Evolutionary conservation across 2,797 vertebrate species (phyloP).

Genomic region (Manis javanica): DNA sequence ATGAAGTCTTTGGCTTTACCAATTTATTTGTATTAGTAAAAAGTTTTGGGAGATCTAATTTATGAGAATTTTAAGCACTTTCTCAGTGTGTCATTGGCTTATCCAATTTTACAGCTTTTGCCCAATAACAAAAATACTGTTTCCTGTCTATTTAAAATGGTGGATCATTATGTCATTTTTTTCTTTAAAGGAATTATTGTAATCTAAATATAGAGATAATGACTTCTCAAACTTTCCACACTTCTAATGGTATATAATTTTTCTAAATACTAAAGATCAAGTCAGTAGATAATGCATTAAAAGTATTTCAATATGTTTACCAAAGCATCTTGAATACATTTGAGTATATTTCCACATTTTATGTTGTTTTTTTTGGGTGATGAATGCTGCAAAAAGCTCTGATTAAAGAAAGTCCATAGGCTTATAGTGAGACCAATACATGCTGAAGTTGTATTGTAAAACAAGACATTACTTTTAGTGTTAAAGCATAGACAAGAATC

Average conservation of each 20-base stretch:
- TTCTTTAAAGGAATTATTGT: slow-evolving; percentile 38
- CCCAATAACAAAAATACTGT: slow-evolving; percentile 20
- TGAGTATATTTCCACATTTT: slow-evolving; percentile 19
- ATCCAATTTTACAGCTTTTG: slow-evolving; percentile 40
- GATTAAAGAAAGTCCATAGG: not conserved
- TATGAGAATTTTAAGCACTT: slow-evolving; percentile 63
- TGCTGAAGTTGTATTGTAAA: slow-evolving; percentile 35
- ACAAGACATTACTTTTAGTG: slow-evolving; percentile 9
- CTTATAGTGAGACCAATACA: not conserved
- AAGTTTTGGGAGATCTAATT: slow-evolving; percentile 66
- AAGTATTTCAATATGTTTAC: slow-evolving; percentile 22
- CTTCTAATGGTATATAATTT: slow-evolving; percentile 1
- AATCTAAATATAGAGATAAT: slow-evolving; percentile 53
- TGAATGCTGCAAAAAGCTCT: not conserved
- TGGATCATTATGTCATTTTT: slow-evolving; percentile 18
- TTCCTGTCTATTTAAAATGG: slow-evolving; percentile 54
- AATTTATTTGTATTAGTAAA: slow-evolving; percentile 79
- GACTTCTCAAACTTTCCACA: slow-evolving; percentile 9
- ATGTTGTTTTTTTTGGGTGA: not conserved
- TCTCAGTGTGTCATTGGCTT: slow-evolving; percentile 59
- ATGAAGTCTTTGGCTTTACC: slow-evolving; percentile 66
- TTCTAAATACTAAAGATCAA: not conserved
- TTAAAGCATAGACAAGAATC: not conserved
- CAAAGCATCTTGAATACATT: not conserved
- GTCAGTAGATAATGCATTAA: not conserved